Evolutionary conservation across 2,888 invertebrate genomes (phyloP).

Genomic region (Tanytarsus gracilentus): DNA sequence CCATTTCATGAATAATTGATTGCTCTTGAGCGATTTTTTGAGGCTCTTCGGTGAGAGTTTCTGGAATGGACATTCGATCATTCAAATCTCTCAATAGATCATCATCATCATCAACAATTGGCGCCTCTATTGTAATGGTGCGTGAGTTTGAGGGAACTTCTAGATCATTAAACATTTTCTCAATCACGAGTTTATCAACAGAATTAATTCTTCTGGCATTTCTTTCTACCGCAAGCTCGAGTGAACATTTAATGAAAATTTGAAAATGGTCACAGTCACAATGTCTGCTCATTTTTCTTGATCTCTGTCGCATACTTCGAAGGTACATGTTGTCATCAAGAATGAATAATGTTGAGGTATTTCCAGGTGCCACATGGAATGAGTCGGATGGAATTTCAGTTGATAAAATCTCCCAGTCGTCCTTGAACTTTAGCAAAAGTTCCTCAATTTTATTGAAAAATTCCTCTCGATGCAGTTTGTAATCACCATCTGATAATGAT

Average conservation of each 20-base stretch:
- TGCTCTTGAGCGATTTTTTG: background rate
- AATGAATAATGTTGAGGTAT: conserved; percentile 5
- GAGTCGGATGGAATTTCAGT: background rate
- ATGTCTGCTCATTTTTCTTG: background rate
- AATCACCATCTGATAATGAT: background rate
- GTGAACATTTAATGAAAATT: conserved; percentile 13
- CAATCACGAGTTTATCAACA: background rate
- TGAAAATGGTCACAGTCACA: conserved; percentile 7
- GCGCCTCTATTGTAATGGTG: background rate
- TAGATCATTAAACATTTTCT: conserved; percentile 4
- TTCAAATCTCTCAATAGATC: background rate
- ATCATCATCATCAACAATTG: background rate
- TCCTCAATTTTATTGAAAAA: background rate
- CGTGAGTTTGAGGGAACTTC: background rate
- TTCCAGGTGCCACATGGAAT: background rate
- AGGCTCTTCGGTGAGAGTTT: background rate
- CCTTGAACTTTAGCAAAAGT: background rate
- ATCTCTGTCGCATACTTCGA: conserved; percentile 18
- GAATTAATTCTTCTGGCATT: background rate
- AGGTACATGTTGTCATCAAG: conserved; percentile 22
- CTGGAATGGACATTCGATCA: conserved; percentile 15
- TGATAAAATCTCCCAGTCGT: background rate
- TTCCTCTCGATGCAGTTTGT: conserved; percentile 3
- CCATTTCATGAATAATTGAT: conserved; percentile 18
- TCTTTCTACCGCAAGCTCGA: conserved; percentile 1